Percentiles rank a stretch among this genome's conserved stretches.
These are phyloP conservation scores for Caenorhabditis afra DNA, from an alignment of 2,888 invertebrate genomes.

Conservation along the genomic window DNA sequence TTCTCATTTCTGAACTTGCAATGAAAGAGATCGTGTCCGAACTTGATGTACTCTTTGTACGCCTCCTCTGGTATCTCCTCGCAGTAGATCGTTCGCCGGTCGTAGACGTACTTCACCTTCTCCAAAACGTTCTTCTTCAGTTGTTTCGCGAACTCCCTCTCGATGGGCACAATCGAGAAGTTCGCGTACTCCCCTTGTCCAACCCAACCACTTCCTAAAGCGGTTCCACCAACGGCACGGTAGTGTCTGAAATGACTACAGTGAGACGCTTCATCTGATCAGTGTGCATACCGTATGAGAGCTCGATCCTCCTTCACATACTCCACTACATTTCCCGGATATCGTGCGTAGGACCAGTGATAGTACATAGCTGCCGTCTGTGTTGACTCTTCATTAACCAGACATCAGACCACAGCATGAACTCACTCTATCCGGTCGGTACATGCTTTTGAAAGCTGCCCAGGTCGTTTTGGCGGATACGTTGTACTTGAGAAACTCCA, in stretches of 20 bases:
- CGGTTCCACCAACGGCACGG: slow-evolving; percentile 9
- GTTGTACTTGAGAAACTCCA: slow-evolving; percentile 54
- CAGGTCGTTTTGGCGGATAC: slow-evolving; percentile 27
- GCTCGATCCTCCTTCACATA: slow-evolving; percentile 18
- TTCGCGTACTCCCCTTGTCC: neutral
- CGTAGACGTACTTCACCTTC: slow-evolving; percentile 33
- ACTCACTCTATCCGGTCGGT: slow-evolving; percentile 33
- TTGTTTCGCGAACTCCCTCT: slow-evolving; percentile 8
- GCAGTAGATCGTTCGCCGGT: slow-evolving; percentile 23
- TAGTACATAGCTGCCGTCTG: slow-evolving; percentile 42
- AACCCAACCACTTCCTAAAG: slow-evolving; percentile 19
- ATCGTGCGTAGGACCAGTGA: slow-evolving; percentile 40
- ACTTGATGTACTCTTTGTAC: slow-evolving; percentile 24
- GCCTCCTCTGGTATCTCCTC: slow-evolving; percentile 26
- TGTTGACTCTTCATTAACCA: too few species aligned
- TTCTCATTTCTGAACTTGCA: slow-evolving; percentile 23
- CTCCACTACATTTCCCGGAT: slow-evolving; percentile 10
- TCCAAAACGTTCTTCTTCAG: slow-evolving; percentile 11
- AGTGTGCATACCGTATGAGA: neutral
- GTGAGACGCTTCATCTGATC: neutral
- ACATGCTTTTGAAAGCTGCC: slow-evolving; percentile 44
- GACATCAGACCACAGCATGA: neutral
- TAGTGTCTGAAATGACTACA: slow-evolving; percentile 5
- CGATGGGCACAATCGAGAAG: slow-evolving; percentile 1
- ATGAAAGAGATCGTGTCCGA: slow-evolving; percentile 38